These are phyloP conservation scores for Limnephilus marmoratus DNA, from an alignment of 2,888 invertebrate species.

Conservation along the genomic window DNA sequence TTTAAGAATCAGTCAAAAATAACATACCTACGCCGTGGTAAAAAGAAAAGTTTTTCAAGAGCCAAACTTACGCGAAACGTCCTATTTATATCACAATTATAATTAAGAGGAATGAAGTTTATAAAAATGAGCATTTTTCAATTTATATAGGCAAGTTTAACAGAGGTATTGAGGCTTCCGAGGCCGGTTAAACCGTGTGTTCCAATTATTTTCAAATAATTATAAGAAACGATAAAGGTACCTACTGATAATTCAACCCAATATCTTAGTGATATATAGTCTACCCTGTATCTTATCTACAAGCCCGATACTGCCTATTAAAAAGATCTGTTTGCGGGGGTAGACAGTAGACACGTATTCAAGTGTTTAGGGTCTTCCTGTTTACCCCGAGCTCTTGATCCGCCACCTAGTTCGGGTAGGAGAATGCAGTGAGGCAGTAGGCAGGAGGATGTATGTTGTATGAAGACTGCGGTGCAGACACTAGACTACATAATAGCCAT, in stretches of 20 bases:
- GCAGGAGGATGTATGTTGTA: background rate
- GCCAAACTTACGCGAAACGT: too few relatives aligned
- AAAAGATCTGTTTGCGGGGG: background rate
- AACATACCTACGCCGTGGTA: too few relatives aligned
- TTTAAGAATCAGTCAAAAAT: too few relatives aligned
- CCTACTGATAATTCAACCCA: background rate
- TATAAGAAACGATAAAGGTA: too few relatives aligned
- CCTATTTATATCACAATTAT: too few relatives aligned
- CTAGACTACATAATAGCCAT: background rate
- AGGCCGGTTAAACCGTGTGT: too few relatives aligned
- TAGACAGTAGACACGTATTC: background rate
- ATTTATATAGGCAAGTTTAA: too few relatives aligned
- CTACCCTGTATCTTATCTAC: background rate
- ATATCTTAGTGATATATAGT: background rate
- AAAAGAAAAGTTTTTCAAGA: too few relatives aligned
- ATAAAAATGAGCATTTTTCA: too few relatives aligned
- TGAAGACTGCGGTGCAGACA: background rate
- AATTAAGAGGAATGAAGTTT: too few relatives aligned
- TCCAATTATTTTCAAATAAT: too few relatives aligned
- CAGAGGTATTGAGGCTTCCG: too few relatives aligned
- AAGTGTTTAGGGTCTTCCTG: slow-evolving; percentile 27
- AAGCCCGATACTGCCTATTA: background rate
- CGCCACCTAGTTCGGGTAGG: background rate
- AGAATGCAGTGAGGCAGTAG: background rate
- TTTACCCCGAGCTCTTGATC: background rate